These are phyloP conservation scores for Dynastes tityus DNA, from an alignment of 2,888 invertebrate genomes.

Conservation along the genomic window DNA sequence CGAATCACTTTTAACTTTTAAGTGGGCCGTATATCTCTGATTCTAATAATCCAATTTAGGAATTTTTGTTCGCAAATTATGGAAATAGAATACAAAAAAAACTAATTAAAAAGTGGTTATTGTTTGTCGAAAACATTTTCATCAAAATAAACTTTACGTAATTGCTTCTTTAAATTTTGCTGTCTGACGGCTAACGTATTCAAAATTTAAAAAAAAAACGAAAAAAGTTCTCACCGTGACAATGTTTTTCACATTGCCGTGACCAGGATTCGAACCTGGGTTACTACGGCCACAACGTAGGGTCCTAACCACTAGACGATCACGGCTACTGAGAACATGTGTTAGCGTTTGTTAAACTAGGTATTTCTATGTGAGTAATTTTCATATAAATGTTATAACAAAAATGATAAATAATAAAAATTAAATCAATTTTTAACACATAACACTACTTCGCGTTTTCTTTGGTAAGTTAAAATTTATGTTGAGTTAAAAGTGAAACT, in stretches of 20 bases:
- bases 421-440: too few species aligned
- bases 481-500: too few species aligned
- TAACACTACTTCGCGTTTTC: too few species aligned
- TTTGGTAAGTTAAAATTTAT: too few species aligned
- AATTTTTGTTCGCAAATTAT: slow-evolving; percentile 28
- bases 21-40: slow-evolving; percentile 33
- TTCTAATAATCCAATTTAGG: slow-evolving; percentile 39
- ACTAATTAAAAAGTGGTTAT: slow-evolving; percentile 5
- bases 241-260: slow-evolving; percentile 65
- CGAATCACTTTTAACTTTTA: slow-evolving; percentile 44
- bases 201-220: background rate
- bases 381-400: too few species aligned
- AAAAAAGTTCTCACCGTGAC: slow-evolving; percentile 53
- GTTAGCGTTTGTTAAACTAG: too few species aligned
- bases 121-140: too few species aligned
- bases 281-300: slow-evolving; percentile 77
- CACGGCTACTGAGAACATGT: slow-evolving; percentile 59
- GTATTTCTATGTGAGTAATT: too few species aligned
- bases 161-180: too few species aligned
- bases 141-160: too few species aligned
- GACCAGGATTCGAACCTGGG: slow-evolving; percentile 78
- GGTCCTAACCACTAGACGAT: slow-evolving; percentile 72
- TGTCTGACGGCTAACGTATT: too few species aligned
- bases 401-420: too few species aligned
- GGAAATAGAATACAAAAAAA: background rate